Percentiles rank a stretch among this genome's conserved stretches.
Evolutionary conservation across 2,113 vertebrate genomes (phyloP).

Genomic region (Istiophorus platypterus): DNA sequence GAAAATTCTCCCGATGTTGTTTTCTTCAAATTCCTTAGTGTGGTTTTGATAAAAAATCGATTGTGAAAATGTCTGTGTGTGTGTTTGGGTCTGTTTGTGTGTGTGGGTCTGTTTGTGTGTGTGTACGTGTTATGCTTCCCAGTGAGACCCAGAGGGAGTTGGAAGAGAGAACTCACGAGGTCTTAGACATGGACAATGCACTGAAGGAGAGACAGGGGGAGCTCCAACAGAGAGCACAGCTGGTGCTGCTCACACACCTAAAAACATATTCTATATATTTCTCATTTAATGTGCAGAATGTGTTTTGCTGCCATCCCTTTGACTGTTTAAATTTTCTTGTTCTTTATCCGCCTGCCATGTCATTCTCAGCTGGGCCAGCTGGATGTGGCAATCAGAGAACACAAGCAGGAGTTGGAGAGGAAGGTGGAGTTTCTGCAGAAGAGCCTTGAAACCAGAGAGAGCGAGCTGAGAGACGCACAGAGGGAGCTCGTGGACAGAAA

Average conservation of each 20-base stretch:
- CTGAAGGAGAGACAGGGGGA: slow-evolving; percentile 95
- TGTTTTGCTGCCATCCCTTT: neutral
- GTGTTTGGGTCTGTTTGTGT: slow-evolving; percentile 9
- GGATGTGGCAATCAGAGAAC: slow-evolving; percentile 91
- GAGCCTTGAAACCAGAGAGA: slow-evolving; percentile 86
- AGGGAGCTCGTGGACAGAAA: slow-evolving; percentile 87
- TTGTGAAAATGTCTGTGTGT: slow-evolving; percentile 25
- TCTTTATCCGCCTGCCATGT: neutral
- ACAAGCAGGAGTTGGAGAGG: slow-evolving; percentile 91
- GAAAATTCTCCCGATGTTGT: neutral
- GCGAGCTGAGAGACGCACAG: slow-evolving; percentile 86
- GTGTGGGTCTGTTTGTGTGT: slow-evolving; percentile 9
- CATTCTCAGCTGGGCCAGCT: slow-evolving; percentile 90
- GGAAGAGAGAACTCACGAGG: slow-evolving; percentile 91
- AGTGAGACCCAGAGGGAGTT: slow-evolving; percentile 91
- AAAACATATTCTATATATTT: neutral
- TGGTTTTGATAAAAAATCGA: neutral
- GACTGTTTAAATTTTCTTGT: too few relatives aligned
- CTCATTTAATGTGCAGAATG: neutral
- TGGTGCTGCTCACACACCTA: slow-evolving; percentile 82
- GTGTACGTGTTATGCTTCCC: slow-evolving; percentile 46
- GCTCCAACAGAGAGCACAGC: slow-evolving; percentile 92
- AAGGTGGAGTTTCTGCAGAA: slow-evolving; percentile 89
- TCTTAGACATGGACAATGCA: slow-evolving; percentile 90
- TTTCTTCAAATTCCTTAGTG: neutral